Evolutionary conservation across 1,140 invertebrate genomes (phyloP).

Genomic region (Drosophila bocki): DNA sequence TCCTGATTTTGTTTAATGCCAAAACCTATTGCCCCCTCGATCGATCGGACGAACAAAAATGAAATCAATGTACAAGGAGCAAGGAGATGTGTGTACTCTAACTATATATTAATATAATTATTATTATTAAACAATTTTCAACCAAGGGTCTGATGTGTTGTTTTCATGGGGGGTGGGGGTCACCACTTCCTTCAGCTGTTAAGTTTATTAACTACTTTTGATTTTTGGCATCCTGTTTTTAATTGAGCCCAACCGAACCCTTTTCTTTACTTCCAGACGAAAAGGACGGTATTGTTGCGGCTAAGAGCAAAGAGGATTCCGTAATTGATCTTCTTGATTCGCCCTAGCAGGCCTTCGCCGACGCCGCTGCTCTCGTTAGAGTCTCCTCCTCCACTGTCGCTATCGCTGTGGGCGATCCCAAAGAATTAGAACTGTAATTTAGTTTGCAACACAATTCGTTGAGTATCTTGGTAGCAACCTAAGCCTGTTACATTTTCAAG

Average conservation of each 20-base stretch:
- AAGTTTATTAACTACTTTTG: conserved; percentile 21
- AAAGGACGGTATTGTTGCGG: conserved; percentile 14
- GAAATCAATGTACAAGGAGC: conserved; percentile 48
- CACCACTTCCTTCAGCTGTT: conserved; percentile 4
- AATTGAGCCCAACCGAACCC: conserved; percentile 43
- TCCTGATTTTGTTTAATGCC: conserved; percentile 20
- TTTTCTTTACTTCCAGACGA: conserved; percentile 65
- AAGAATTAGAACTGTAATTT: conserved; percentile 47
- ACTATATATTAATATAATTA: conserved; percentile 32
- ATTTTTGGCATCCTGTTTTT: conserved; percentile 58
- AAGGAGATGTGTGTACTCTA: conserved; percentile 45
- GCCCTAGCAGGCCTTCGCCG: conserved; percentile 37
- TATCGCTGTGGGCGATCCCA: conserved; percentile 39
- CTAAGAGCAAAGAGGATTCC: conserved; percentile 60
- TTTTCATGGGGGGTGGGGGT: conserved; percentile 23
- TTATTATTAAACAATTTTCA: conserved; percentile 38
- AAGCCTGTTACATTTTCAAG: conserved; percentile 28
- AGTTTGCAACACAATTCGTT: conserved; percentile 23
- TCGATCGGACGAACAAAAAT: conserved; percentile 38
- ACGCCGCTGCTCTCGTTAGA: conserved; percentile 10
- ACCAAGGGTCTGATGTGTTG: conserved; percentile 21
- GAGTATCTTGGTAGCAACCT: conserved; percentile 20
- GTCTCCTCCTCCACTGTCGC: conserved; percentile 6
- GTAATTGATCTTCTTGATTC: conserved; percentile 73
- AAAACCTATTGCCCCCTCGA: neutral